Conservation (phyloP, 2,113 vertebrate genomes). For the Pterocles gutturalis region DNA sequence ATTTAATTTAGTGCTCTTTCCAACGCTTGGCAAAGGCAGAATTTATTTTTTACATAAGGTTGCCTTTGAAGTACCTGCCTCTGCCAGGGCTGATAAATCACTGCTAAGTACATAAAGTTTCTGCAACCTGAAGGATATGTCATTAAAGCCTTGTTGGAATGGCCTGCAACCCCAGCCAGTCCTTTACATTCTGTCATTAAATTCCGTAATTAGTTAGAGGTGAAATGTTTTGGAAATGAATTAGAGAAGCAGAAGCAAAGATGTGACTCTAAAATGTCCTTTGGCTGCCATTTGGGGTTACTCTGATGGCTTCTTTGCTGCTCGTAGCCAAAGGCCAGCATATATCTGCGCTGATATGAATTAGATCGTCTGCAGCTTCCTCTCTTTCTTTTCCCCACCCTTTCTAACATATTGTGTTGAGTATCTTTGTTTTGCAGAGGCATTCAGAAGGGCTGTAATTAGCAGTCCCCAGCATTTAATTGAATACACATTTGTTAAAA, state of each 20-base stretch:
- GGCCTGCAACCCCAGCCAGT: slow-evolving; percentile 54
- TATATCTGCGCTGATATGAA: slow-evolving; percentile 14
- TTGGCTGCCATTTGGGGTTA: slow-evolving; percentile 41
- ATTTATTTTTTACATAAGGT: slow-evolving; percentile 69
- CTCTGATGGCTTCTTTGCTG: slow-evolving; percentile 27
- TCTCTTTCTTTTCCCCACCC: slow-evolving; percentile 45
- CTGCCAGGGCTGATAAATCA: slow-evolving; percentile 70
- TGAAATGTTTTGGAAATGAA: slow-evolving; percentile 64
- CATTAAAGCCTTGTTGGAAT: slow-evolving; percentile 58
- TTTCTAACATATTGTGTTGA: slow-evolving; percentile 39
- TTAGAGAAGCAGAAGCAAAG: slow-evolving; percentile 53
- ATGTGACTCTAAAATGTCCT: slow-evolving; percentile 35
- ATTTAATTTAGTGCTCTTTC: slow-evolving; percentile 57
- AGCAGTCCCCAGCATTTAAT: slow-evolving; percentile 64
- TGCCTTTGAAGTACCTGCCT: slow-evolving; percentile 71
- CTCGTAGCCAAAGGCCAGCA: slow-evolving; percentile 31
- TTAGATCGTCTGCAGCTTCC: slow-evolving; percentile 55
- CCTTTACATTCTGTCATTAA: slow-evolving; percentile 62
- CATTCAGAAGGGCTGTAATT: slow-evolving; percentile 64
- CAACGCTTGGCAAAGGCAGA: slow-evolving; percentile 49
- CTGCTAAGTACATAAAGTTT: slow-evolving; percentile 54
- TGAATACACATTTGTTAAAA: slow-evolving; percentile 70
- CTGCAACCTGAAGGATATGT: slow-evolving; percentile 60
- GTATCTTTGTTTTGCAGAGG: slow-evolving; percentile 66
- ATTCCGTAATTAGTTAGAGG: slow-evolving; percentile 62